phyloP scores from a whole-genome alignment of 1,140 invertebrate genomes.

The Bradynema listronoti region DNA sequence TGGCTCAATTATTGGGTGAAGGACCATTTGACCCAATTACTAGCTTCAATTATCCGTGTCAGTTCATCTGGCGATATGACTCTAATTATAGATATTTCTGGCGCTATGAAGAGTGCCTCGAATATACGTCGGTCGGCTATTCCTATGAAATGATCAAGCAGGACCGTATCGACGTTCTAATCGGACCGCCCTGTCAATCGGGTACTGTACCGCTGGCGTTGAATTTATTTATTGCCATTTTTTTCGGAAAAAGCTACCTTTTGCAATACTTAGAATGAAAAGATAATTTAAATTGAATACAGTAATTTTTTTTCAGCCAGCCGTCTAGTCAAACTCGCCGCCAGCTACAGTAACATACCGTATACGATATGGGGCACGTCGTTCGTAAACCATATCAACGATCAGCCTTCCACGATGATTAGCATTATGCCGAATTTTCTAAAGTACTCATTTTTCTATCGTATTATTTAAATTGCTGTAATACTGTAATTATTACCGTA shows the following conservation, averaged over 20 bases:
- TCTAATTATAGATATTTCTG: constrained; percentile 20
- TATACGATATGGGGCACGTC: constrained; percentile 20
- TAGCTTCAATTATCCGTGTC: too few relatives aligned
- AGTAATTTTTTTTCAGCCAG: constrained; percentile 9
- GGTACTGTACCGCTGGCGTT: too few relatives aligned
- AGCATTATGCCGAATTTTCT: constrained; percentile 18
- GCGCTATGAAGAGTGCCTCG: constrained; percentile 23
- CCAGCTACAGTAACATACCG: constrained; percentile 28
- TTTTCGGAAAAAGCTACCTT: constrained; percentile 10
- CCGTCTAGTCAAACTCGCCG: constrained; percentile 14
- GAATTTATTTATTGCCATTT: constrained; percentile 1
- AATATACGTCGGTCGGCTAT: constrained; percentile 10
- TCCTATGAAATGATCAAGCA: constrained; percentile 24
- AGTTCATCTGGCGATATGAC: too few relatives aligned
- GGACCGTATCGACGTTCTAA: constrained; percentile 16
- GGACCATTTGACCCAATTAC: too few relatives aligned
- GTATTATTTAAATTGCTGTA: background rate
- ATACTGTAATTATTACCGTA: background rate
- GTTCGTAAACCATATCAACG: constrained; percentile 15
- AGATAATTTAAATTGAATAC: constrained; percentile 1
- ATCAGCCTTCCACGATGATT: constrained; percentile 11
- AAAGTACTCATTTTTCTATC: constrained; percentile 7
- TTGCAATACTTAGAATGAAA: too few relatives aligned
- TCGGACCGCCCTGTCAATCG: constrained; percentile 27
- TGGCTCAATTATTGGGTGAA: too few relatives aligned